Evolutionary conservation across 1,140 invertebrate genomes (phyloP).

Genomic region (Calliopsis andreniformis): DNA sequence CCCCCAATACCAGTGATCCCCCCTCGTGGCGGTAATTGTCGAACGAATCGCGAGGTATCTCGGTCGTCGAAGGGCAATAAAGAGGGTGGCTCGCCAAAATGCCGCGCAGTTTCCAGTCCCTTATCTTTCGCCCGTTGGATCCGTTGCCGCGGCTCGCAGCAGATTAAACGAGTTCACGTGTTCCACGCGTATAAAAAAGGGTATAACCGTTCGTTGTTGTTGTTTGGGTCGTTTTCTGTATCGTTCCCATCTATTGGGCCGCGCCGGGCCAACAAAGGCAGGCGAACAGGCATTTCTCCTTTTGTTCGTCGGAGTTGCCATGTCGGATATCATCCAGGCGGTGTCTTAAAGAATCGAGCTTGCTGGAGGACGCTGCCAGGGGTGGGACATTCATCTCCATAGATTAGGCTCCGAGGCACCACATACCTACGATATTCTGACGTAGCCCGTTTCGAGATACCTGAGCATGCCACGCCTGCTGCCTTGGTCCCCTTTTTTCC

Average conservation of each 20-base stretch:
- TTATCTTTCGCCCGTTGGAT: not conserved
- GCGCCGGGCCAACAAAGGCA: slow-evolving; percentile 41
- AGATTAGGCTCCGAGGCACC: slow-evolving; percentile 46
- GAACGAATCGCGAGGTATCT: not conserved
- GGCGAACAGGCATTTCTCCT: slow-evolving; percentile 28
- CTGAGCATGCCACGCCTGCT: slow-evolving; percentile 60
- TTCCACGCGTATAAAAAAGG: slow-evolving; percentile 16
- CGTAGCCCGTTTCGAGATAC: slow-evolving; percentile 34
- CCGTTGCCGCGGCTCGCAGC: too few species aligned
- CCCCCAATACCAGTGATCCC: too few species aligned
- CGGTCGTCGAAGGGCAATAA: not conserved
- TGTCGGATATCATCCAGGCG: slow-evolving; percentile 46
- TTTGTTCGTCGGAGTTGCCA: slow-evolving; percentile 45
- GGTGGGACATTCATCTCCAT: slow-evolving; percentile 65
- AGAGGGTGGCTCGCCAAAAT: not conserved
- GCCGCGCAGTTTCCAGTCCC: not conserved
- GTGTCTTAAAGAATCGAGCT: slow-evolving; percentile 45
- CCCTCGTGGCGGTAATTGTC: not conserved
- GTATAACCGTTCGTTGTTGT: slow-evolving; percentile 18
- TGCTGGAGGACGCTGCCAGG: slow-evolving; percentile 22
- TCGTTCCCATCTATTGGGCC: slow-evolving; percentile 42
- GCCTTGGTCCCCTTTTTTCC: not conserved
- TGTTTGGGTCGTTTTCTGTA: slow-evolving; percentile 35
- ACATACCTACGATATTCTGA: slow-evolving; percentile 24
- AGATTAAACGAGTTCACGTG: slow-evolving; percentile 17